A percentile compares a stretch with the other conserved stretches of the same genome.
Conservation (phyloP, 2,888 invertebrate species). For the Cheiracanthium punctorium region DNA sequence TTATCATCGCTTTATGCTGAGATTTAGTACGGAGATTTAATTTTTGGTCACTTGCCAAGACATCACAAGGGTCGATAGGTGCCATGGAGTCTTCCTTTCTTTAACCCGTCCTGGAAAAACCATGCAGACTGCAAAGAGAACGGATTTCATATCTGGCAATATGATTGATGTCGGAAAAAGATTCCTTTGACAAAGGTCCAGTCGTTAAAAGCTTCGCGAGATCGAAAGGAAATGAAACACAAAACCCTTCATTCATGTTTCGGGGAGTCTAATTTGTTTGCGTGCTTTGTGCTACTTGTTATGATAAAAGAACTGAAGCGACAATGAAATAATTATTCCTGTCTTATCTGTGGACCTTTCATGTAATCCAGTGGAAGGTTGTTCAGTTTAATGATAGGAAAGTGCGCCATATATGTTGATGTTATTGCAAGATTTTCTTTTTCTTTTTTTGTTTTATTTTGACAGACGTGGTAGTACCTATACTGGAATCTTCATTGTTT, state of each 20-base stretch:
- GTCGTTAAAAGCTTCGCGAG: background rate
- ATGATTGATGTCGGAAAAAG: slow-evolving; percentile 41
- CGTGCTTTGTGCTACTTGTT: background rate
- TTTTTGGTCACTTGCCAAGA: slow-evolving; percentile 36
- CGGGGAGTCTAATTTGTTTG: background rate
- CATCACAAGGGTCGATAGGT: slow-evolving; percentile 25
- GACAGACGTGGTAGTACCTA: no score
- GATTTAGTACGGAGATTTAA: no score
- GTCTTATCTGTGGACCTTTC: background rate
- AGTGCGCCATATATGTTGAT: background rate
- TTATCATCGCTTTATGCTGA: no score
- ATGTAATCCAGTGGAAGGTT: background rate
- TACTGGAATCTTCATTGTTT: no score
- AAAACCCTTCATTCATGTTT: background rate
- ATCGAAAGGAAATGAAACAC: background rate
- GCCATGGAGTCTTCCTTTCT: slow-evolving; percentile 22
- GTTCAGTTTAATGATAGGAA: background rate
- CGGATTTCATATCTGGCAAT: slow-evolving; percentile 29
- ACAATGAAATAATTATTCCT: background rate
- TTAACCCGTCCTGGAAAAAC: background rate
- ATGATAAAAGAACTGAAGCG: background rate
- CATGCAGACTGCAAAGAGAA: background rate
- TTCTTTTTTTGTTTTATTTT: no score
- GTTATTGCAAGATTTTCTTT: background rate
- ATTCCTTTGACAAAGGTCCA: slow-evolving; percentile 17